Conservation (phyloP, 2,797 vertebrate genomes). For the Distichodus sexfasciatus region DNA sequence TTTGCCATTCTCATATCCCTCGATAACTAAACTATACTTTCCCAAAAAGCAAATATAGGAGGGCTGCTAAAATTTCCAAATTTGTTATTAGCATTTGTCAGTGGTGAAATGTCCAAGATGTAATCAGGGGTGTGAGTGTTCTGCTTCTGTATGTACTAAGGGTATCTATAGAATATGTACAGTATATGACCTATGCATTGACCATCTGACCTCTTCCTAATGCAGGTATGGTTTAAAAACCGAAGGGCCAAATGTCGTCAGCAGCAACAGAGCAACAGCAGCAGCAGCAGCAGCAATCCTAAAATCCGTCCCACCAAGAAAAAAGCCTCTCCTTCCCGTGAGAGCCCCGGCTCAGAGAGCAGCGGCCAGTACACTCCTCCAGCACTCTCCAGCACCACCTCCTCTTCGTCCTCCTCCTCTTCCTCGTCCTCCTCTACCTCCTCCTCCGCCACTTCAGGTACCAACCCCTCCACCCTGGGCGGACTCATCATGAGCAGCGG, state of each 20-base stretch:
- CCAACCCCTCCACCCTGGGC: conserved; percentile 56
- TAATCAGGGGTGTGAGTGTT: too few relatives aligned
- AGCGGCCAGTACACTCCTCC: conserved; percentile 94
- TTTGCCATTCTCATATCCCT: too few relatives aligned
- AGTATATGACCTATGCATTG: too few relatives aligned
- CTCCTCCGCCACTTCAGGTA: conserved; percentile 63
- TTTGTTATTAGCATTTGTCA: too few relatives aligned
- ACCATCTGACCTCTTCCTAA: not conserved
- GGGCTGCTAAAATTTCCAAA: too few relatives aligned
- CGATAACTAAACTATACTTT: too few relatives aligned
- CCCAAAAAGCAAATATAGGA: too few relatives aligned
- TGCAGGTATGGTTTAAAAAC: conserved; percentile 98
- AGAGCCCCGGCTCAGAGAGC: conserved; percentile 92
- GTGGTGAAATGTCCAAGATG: too few relatives aligned
- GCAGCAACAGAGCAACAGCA: conserved; percentile 81
- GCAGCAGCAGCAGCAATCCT: conserved; percentile 67
- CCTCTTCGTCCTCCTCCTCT: conserved; percentile 77
- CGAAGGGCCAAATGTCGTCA: conserved; percentile 93
- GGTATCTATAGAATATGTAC: too few relatives aligned
- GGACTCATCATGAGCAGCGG: conserved; percentile 64
- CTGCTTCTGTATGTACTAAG: too few relatives aligned
- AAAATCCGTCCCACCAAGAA: conserved; percentile 91
- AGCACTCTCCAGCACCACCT: conserved; percentile 79
- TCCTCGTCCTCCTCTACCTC: conserved; percentile 65
- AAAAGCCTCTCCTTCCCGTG: conserved; percentile 86